Evolutionary conservation across 2,113 vertebrate genomes (phyloP), one percentile per base, ranked within the genome.

Genomic region (Dicrurus megarhynchus): DNA sequence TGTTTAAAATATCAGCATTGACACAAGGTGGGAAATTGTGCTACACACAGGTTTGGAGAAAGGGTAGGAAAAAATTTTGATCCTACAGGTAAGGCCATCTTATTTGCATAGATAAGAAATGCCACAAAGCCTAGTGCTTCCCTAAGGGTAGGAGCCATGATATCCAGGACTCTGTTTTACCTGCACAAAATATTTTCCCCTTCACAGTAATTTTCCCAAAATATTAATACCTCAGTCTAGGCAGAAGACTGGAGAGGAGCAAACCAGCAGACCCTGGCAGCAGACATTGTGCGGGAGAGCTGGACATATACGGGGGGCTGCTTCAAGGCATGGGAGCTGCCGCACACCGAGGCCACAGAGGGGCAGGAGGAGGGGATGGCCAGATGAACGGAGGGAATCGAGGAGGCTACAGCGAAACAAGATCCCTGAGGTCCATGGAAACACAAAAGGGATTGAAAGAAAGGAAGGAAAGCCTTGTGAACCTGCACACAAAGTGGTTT

Each of bases 271-370:
- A 55, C 3, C 13, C 26, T 10, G 27, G 56, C 21, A 80, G 17
- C 30, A 68, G 47, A 33, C 4, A 52, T 8, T 20, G 41, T 8
- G 33, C 1, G 11, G 75, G 61, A 61, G 44, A 70, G 30, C 47
- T 46, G 64, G 53, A 76, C 60, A 47, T 8, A 10, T 12, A 28
- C 22, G 28, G 46, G 65, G 70, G 41, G 71, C 14, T 55, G 60
- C 67, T 41, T 6, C 27, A 8, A 71, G 60, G 47, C 8, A 1
- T 0, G 10, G 69, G 73, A 69, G 68, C 33, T 53, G 65, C 59
- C 0, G 0, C 3, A 16, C 2, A 7, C 44, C 23, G 39, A 27
- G 1, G 2, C 22, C 2, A 6, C 5, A 4, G 35, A 63, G 85
- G 15, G 35, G 30, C 74, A 56, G 65, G 49, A 76, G 47, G n/a